Evolutionary conservation across 2,797 vertebrate species (phyloP), one percentile per base, ranked within the genome.

Genomic region (Argya squamiceps): DNA sequence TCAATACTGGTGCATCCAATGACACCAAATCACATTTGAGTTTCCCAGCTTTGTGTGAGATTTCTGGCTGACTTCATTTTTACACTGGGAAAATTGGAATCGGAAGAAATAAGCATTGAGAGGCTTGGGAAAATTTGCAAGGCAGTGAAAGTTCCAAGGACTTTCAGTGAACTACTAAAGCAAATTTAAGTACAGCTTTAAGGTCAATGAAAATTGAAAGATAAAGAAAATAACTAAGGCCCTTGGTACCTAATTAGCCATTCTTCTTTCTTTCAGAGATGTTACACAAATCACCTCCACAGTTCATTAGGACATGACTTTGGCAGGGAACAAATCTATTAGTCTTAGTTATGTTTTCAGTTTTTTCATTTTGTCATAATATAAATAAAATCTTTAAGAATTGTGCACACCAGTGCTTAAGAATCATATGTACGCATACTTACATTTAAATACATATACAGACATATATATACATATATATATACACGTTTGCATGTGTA

Each of bases 1-100:
- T 82, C 24, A 37, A 9, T 73, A 47, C 36, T 79, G 60, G 29
- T 67, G 34, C 73, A 26, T 37, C 64, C 22, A 70, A 8, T 58
- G 77, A 36, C 52, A 90, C n/a, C 56, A 79, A 77, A 76, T 26
- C 22, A 21, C 70, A 49, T 39, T 79, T 75, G 59, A 55, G 20
- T 76, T 94, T 89, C 60, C 58, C 44, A 89, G 44, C 59, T 89
- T 19, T 44, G 8, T 47, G n/a, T 76, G 55, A 86, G 26, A 63
- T 88, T 88, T 91, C 81, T 95, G 80, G 12, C 55, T 89, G 70
- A 60, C 36, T 88, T 91, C 1, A 29, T 89, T 92, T 88, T 82
- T 89, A 34, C 26, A 7, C 32, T 53, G 55, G 52, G 12, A 52
- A 76, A 73, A 67, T 13, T 59, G 32, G 49, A 81, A 59, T 94